Percentiles rank a stretch among this genome's conserved stretches.
phyloP scores from a whole-genome alignment of 2,113 vertebrate species.

The Lethenteron reissneri region DNA sequence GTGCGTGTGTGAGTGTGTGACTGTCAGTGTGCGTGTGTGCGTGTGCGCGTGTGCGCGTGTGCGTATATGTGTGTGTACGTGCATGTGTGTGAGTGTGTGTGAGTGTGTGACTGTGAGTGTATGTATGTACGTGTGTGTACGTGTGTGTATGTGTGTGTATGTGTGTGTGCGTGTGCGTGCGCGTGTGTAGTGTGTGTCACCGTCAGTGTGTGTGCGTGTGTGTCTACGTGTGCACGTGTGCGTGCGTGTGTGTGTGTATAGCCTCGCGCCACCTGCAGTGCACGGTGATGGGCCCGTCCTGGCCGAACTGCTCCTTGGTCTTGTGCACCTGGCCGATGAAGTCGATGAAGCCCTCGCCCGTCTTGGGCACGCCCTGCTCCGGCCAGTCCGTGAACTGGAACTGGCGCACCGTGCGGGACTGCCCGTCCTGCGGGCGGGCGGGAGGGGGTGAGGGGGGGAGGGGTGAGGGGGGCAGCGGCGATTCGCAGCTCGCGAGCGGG shows the following conservation, averaged over 20 bases:
- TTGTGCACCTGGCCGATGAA: conserved; percentile 96
- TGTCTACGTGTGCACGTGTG: not conserved
- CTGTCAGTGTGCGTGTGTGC: too few species aligned
- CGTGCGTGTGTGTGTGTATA: conserved; percentile 6
- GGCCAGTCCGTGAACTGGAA: conserved; percentile 99
- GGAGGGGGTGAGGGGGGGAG: too few species aligned
- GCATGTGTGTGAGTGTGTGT: not conserved
- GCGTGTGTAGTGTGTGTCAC: too few species aligned
- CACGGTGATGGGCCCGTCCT: conserved; percentile 87
- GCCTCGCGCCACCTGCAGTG: conserved; percentile 62
- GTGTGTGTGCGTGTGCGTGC: too few species aligned
- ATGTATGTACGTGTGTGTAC: not conserved
- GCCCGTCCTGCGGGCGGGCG: conserved; percentile 42
- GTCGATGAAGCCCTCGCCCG: conserved; percentile 90
- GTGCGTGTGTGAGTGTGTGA: not conserved
- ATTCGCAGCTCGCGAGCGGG: too few species aligned
- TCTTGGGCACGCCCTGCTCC: conserved; percentile 83
- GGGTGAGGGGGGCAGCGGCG: too few species aligned
- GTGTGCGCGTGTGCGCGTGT: not conserved
- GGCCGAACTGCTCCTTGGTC: conserved; percentile 98
- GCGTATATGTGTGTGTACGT: too few species aligned
- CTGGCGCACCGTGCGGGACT: conserved; percentile 82
- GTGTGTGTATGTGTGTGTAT: not conserved
- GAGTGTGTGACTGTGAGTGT: not conserved
- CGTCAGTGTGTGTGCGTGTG: too few species aligned